Evolutionary conservation across 2,113 vertebrate species (phyloP), one percentile per base, ranked within the genome.

Genomic region (Nyctibius bracteatus): DNA sequence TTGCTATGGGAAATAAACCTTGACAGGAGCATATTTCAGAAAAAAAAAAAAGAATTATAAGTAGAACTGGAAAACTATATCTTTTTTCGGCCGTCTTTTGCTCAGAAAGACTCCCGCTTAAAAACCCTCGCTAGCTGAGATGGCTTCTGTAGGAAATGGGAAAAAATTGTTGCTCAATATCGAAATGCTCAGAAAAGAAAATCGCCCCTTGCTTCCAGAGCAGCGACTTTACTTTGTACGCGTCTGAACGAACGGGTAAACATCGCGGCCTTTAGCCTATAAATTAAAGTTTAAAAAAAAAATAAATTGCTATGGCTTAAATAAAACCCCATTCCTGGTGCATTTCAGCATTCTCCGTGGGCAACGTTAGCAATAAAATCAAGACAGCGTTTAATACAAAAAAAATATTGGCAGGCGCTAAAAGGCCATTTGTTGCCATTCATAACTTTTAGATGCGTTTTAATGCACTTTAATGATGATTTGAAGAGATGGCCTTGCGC

Each of bases 1-100:
- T 97, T 97, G 97, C 97, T 96, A 96, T 59, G 95, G 98, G 97
- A 98, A 98, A 98, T 98, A 98, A 98, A 97, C 94, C 87, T 93
- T 98, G 97, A 98, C 98, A 98, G 97, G 86, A 92, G 75, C 77
- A 65, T 97, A 96, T 98, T 98, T 98, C 96, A 72, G 83, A 97
- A 57, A 57, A 52, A 21, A 52, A 52, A 52, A 97, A 92, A 88
- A 86, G 46, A 97, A 74, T 66, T 41, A 89, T 51, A 92, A 94
- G 67, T 90, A 17, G 31, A 92, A 78, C 70, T 93, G 96, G 83
- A 95, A 96, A 92, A 44, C 28, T 46, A 0, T 74, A 27, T 71
- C 74, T 92, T 90, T 92, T 92, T 93, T 93, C 43, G 3, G 7
- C 13, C 73, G 12, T 49, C 44, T 96, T 97, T 91, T 79, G 25